Conservation (phyloP, 2,113 vertebrate genomes). For the Piaya cayana region DNA sequence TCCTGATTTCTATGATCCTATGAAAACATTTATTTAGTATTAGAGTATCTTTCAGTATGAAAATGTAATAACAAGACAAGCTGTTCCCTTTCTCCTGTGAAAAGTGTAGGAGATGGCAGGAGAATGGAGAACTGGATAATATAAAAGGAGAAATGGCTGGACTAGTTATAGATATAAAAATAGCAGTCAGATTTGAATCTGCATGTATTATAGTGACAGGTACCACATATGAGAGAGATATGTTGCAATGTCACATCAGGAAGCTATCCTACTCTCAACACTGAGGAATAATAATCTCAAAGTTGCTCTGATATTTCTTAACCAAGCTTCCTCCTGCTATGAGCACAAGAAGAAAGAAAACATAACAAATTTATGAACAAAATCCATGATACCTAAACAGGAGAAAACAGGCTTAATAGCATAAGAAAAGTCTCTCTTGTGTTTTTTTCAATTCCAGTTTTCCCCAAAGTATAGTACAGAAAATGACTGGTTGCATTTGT, state of each 20-base stretch:
- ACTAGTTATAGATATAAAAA: background rate
- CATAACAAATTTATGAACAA: background rate
- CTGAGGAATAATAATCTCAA: slow-evolving; percentile 27
- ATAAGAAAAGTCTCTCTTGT: background rate
- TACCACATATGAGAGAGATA: background rate
- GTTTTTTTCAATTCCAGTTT: background rate
- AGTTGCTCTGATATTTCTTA: background rate
- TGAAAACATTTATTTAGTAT: background rate
- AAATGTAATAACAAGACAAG: background rate
- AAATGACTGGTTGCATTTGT: background rate
- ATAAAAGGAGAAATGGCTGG: background rate
- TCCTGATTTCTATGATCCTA: background rate
- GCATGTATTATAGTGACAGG: background rate
- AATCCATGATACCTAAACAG: background rate
- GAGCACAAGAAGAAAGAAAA: background rate
- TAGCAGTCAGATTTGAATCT: slow-evolving; percentile 8
- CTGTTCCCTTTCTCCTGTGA: background rate
- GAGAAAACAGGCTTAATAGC: background rate
- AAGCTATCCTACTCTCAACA: background rate
- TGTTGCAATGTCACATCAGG: background rate
- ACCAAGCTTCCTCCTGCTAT: background rate
- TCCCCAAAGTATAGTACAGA: background rate
- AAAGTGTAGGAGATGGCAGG: background rate
- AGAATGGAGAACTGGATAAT: background rate
- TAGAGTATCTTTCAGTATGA: background rate